phyloP scores from a whole-genome alignment of 2,113 vertebrate species.

The Aythya baeri region DNA sequence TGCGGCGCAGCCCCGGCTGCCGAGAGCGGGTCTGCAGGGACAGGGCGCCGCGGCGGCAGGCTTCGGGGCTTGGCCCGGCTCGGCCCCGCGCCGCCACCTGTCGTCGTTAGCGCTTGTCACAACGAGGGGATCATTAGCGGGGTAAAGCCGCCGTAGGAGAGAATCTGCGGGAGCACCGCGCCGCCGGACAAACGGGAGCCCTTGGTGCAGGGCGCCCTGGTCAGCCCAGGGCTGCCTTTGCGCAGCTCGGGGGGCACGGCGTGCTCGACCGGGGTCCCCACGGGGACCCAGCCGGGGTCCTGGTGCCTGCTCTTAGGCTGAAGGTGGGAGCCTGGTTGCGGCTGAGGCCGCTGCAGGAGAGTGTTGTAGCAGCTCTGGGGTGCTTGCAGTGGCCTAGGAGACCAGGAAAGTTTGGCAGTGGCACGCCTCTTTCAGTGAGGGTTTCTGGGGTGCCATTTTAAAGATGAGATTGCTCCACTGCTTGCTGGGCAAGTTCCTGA shows the following conservation, averaged over 20 bases:
- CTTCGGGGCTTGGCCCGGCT: neutral
- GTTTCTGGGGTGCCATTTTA: neutral
- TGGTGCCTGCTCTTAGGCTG: fast-evolving
- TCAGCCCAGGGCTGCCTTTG: fast-evolving
- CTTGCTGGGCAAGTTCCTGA: neutral
- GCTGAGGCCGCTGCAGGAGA: no score
- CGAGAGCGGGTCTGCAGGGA: neutral
- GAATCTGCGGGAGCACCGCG: fast-evolving
- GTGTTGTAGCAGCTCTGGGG: fast-evolving
- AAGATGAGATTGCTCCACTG: neutral
- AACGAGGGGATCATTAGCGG: neutral
- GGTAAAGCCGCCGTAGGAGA: neutral
- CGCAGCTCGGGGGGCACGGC: fast-evolving
- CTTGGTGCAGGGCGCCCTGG: fast-evolving
- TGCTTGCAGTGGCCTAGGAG: neutral
- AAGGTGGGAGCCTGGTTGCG: neutral
- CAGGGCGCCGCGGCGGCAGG: neutral
- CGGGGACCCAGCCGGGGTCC: fast-evolving
- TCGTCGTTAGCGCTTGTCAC: neutral
- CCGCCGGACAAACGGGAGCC: neutral
- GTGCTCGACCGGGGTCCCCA: fast-evolving
- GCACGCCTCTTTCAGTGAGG: neutral
- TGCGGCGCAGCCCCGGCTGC: neutral
- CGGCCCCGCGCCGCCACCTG: no score
- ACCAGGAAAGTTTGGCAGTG: neutral